Conservation (phyloP, 1,140 invertebrate species). For the Neomicropteryx cornuta region DNA sequence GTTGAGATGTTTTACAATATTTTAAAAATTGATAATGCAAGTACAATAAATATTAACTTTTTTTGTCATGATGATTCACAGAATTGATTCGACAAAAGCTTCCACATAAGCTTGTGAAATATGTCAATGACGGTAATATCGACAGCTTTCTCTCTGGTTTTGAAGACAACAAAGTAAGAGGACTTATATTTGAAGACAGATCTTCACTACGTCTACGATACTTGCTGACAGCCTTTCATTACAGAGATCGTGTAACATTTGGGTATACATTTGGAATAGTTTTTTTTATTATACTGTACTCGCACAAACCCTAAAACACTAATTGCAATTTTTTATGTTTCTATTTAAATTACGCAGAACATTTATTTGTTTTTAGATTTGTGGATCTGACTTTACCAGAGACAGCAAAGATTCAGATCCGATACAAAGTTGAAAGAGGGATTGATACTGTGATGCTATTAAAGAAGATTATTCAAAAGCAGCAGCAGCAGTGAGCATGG, state of each 20-base stretch:
- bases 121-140: conserved; percentile 60
- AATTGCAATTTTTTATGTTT: no score
- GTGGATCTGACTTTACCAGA: conserved; percentile 45
- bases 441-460: conserved; percentile 83
- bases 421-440: conserved; percentile 63
- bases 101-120: conserved; percentile 65
- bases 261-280: conserved; percentile 46
- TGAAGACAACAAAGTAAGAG: conserved; percentile 83
- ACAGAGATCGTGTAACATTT: conserved; percentile 75
- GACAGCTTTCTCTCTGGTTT: conserved; percentile 77
- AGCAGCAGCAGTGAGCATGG: conserved; percentile 78
- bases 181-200: conserved; percentile 75
- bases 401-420: conserved; percentile 47
- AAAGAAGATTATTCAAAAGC: conserved; percentile 78
- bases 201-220: conserved; percentile 71
- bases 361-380: conserved; percentile 41
- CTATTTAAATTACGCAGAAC: conserved; percentile 7
- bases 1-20: conserved; percentile 4
- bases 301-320: no score
- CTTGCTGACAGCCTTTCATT: conserved; percentile 78
- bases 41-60: no score
- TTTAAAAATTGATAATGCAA: no score
- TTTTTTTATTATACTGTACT: conserved; percentile 1
- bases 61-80: no score
- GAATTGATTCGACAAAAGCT: conserved; percentile 79